phyloP scores from a whole-genome alignment of 2,797 vertebrate species.

The Rousettus madagascariensis region DNA sequence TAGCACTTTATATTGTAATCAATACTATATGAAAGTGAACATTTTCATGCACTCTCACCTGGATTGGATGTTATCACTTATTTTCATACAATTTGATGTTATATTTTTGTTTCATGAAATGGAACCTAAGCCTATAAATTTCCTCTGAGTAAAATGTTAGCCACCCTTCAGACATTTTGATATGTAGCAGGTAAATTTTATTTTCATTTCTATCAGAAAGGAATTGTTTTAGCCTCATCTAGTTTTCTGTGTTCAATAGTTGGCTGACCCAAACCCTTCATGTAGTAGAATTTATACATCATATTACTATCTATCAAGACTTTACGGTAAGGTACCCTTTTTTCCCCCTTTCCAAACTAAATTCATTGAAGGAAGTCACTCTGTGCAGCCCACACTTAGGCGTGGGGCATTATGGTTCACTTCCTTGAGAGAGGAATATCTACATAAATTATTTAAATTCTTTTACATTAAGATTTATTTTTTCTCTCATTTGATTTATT shows the following conservation, averaged over 20 bases:
- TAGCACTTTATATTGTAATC: neutral
- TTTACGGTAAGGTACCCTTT: neutral
- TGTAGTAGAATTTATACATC: neutral
- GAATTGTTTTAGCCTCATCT: neutral
- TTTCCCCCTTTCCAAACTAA: neutral
- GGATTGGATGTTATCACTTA: neutral
- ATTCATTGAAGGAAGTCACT: neutral
- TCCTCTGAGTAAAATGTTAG: neutral
- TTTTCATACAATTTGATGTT: neutral
- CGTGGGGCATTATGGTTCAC: accelerated
- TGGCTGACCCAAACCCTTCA: neutral
- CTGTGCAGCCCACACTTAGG: neutral
- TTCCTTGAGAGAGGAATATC: neutral
- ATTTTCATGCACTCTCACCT: neutral
- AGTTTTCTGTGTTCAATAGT: neutral
- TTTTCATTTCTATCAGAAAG: neutral
- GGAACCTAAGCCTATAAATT: neutral
- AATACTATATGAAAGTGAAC: neutral
- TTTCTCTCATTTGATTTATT: neutral
- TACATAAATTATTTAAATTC: neutral
- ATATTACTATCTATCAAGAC: neutral
- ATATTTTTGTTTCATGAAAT: neutral
- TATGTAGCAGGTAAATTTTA: neutral
- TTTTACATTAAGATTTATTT: neutral
- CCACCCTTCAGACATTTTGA: neutral